These are phyloP conservation scores for Ceriagrion tenellum DNA, from an alignment of 2,888 invertebrate genomes.

Conservation along the genomic window DNA sequence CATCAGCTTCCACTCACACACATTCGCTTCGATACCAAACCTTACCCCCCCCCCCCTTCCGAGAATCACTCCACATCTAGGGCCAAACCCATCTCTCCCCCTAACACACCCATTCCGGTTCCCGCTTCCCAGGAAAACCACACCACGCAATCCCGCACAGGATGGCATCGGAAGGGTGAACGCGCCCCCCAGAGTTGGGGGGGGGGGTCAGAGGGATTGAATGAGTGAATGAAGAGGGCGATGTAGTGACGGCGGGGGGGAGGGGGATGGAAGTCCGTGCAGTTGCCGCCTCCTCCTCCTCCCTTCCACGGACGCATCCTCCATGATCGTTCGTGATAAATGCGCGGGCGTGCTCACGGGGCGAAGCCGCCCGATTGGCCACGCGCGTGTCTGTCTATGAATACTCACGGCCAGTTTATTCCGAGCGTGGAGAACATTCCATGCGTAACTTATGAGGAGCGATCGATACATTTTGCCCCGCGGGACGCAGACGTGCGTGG, in stretches of 20 bases:
- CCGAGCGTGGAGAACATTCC: neutral
- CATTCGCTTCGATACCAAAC: neutral
- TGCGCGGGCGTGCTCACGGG: neutral
- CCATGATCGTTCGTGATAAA: conserved; percentile 54
- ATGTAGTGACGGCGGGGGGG: neutral
- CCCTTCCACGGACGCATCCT: neutral
- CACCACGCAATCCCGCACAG: neutral
- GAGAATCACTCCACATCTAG: neutral
- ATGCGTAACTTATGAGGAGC: neutral
- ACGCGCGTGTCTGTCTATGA: neutral
- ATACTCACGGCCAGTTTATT: neutral
- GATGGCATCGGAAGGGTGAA: neutral
- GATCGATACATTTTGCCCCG: neutral
- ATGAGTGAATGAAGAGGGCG: neutral
- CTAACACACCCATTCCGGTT: no score
- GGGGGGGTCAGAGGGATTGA: neutral
- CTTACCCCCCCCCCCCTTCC: neutral
- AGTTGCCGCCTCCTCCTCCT: no score
- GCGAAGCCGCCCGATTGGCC: neutral
- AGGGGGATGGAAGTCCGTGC: neutral
- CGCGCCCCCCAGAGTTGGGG: neutral
- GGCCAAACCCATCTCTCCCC: neutral
- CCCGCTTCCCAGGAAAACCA: neutral
- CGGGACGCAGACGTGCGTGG: neutral
- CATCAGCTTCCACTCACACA: neutral